phyloP scores from a whole-genome alignment of 2,797 vertebrate genomes.

The Phrynocephalus vlangalii region DNA sequence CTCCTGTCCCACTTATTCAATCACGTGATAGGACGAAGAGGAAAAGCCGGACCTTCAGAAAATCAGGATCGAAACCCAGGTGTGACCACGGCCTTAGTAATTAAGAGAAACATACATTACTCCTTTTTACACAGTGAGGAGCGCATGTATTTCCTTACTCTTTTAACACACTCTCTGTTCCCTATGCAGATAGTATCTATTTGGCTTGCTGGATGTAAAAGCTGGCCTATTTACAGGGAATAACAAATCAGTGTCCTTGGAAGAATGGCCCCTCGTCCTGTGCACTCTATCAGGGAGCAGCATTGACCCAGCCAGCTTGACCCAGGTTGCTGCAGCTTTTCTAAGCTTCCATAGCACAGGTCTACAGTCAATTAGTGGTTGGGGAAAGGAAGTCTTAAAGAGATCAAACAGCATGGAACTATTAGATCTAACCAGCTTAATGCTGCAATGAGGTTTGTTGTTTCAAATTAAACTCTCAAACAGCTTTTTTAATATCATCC shows the following conservation, averaged over 20 bases:
- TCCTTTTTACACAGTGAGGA: background rate
- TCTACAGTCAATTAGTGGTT: background rate
- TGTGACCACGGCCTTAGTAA: too few species aligned
- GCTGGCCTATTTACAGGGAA: background rate
- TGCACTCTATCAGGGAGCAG: constrained; percentile 1
- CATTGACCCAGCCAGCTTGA: constrained; percentile 30
- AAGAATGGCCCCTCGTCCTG: background rate
- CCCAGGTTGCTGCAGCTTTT: constrained; percentile 19
- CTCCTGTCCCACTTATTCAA: too few species aligned
- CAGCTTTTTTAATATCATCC: constrained; percentile 68
- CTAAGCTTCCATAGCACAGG: background rate
- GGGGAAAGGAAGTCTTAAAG: constrained; percentile 65
- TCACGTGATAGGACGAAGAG: too few species aligned
- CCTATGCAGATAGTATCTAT: background rate
- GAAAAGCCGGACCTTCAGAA: too few species aligned
- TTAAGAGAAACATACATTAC: background rate
- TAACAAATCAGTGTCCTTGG: constrained; percentile 15
- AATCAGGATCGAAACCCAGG: too few species aligned
- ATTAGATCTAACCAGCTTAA: constrained; percentile 72
- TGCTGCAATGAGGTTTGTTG: constrained; percentile 66
- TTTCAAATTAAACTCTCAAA: constrained; percentile 60
- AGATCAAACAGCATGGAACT: constrained; percentile 76
- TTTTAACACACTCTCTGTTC: background rate
- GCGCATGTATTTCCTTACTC: background rate
- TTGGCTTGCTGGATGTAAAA: background rate